Evolutionary conservation across 1,140 invertebrate genomes (phyloP).

Genomic region (Globodera rostochiensis): DNA sequence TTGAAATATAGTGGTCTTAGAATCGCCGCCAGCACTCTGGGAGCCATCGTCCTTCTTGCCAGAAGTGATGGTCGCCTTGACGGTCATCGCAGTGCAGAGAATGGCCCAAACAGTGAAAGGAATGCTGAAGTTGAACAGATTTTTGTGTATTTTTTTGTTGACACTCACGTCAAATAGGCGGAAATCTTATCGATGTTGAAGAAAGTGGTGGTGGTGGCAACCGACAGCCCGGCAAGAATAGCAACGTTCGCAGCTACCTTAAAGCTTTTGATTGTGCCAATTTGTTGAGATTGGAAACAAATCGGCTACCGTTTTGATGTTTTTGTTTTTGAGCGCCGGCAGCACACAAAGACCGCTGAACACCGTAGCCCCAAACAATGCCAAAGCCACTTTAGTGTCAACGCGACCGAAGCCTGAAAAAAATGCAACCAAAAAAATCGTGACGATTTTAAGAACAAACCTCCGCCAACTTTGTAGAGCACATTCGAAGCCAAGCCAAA

Average conservation of each 20-base stretch:
- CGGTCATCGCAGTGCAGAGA: not conserved
- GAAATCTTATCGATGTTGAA: slow-evolving; percentile 63
- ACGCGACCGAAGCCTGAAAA: slow-evolving; percentile 62
- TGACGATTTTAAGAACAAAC: slow-evolving; percentile 24
- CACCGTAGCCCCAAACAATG: slow-evolving; percentile 58
- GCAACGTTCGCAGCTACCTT: slow-evolving; percentile 52
- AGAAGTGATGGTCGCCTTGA: not conserved
- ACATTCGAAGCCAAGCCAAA: slow-evolving; percentile 63
- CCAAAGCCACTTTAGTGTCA: slow-evolving; percentile 59
- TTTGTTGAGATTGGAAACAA: not conserved
- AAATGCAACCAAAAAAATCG: not conserved
- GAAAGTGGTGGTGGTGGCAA: slow-evolving; percentile 56
- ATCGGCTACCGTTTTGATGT: slow-evolving; percentile 50
- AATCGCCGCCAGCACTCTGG: no score
- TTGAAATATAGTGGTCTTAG: no score
- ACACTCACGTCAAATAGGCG: slow-evolving; percentile 49
- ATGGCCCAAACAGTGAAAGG: slow-evolving; percentile 18
- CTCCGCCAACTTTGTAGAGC: slow-evolving; percentile 64
- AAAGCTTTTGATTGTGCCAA: slow-evolving; percentile 14
- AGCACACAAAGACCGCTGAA: slow-evolving; percentile 40
- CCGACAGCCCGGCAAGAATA: slow-evolving; percentile 48
- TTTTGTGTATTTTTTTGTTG: not conserved
- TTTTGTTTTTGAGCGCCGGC: slow-evolving; percentile 53
- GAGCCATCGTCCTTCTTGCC: not conserved
- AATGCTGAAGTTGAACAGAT: not conserved